Evolutionary conservation across 2,888 invertebrate genomes (phyloP), one percentile per base, ranked within the genome.

Genomic region (Callinectes sapidus): DNA sequence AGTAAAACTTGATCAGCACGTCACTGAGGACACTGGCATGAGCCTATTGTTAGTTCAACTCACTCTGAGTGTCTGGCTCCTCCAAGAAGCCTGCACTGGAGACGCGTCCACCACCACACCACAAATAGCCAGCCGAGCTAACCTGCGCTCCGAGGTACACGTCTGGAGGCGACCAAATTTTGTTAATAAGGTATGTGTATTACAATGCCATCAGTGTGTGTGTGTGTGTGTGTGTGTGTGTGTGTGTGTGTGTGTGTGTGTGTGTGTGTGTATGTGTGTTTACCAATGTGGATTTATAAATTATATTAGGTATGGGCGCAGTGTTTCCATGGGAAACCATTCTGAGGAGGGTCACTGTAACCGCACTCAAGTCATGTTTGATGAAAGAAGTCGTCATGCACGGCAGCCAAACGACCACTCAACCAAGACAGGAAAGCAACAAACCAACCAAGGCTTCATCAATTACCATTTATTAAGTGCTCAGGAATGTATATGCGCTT

Each of bases 211-310:
- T 8, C 54, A 39, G 1, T 23, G 5, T n/a, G n/a, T n/a, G n/a
- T n/a, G n/a, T n/a, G n/a, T n/a, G n/a, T n/a, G n/a, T n/a, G 13
- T 48, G 87, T 2, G 18, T 87, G 2, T 87, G 1, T 87, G 48
- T 87, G 54, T 87, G 48, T 87, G 54, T 87, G 54, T 88, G n/a
- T 88, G 48, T 54, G n/a, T 88, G 55, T 88, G 54, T 88, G 48
- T 87, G 87, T 87, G 87, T 87, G 48, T 87, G 48, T 54, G 48
- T 61, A 18, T 54, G 23, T 54, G 28, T 54, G 55, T 18, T 16
- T 87, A 8, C 48, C 2, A 6, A 16, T 54, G 28, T 54, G 54
- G 18, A 5, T 54, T 23, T n/a, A 2, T 87, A n/a, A 48, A 48
- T 48, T 48, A 48, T 48, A 48, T 5, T 6, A 48, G 48, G 48